Evolutionary conservation across 2,113 vertebrate genomes (phyloP), one percentile per base, ranked within the genome.

Genomic region (Tympanuchus pallidicinctus): DNA sequence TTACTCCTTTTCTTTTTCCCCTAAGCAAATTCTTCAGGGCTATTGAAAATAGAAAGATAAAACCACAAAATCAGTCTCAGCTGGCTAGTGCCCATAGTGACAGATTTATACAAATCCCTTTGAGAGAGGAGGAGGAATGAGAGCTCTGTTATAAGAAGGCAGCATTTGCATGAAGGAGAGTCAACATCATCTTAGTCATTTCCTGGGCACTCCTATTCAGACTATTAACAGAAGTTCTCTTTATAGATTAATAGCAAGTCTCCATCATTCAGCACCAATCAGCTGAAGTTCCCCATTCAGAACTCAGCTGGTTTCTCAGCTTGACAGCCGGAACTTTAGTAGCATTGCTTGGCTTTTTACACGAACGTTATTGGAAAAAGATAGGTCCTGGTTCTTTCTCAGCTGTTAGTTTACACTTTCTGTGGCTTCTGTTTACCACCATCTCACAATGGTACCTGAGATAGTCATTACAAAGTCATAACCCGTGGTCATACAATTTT

Each of bases 401-500:
- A 77, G 34, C 16, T 38, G 36, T 42, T 0, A 0, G 11, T 52
- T 56, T 79, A 25, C 7, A n/a, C 3, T 66, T 56, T 63, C 69
- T 47, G 20, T 89, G 47, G 61, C 54, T 90, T 54, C 63, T 73
- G 32, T 87, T 93, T 89, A n/a, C 38, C 43, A 15, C 21, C 20
- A 82, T 76, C 77, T 82, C 1, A 5, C 8, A 12, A 18, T 28
- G 42, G 11, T 76, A 43, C 57, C 63, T 80, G 25, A 88, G 67
- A 25, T 7, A 66, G 36, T 74, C 0, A 47, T 64, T 88, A 88
- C 2, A 0, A 61, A 78, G 47, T 64, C 56, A 74, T 45, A 80
- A 42, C 15, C 42, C 21, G 47, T 14, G 1, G 8, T 3, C 87
- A 13, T 13, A 50, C 0, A 0, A 59, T 45, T 42, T 32, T 83